A percentile compares a stretch with the other conserved stretches of the same genome.
These are phyloP conservation scores for Mionectes olivaceus DNA, from an alignment of 2,797 vertebrate genomes.

Conservation along the genomic window DNA sequence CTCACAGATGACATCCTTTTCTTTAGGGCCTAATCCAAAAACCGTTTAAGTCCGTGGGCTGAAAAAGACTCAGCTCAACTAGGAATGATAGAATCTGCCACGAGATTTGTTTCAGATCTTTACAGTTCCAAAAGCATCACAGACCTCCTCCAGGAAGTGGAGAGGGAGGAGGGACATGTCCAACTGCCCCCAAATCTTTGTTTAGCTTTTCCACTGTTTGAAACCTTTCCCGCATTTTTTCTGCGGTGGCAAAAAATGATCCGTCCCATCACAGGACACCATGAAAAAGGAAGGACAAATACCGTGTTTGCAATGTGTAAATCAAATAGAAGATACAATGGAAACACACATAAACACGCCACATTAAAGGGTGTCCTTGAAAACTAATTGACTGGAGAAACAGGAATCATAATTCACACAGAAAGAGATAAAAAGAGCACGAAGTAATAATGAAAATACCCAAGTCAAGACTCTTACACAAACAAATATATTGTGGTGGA, in stretches of 20 bases:
- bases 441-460: background rate
- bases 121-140: conserved; percentile 37
- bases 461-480: conserved; percentile 14
- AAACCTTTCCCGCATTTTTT: background rate
- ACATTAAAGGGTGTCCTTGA: conserved; percentile 29
- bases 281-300: background rate
- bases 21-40: conserved; percentile 64
- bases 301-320: background rate
- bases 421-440: conserved; percentile 30
- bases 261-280: background rate
- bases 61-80: conserved; percentile 52
- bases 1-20: conserved; percentile 54
- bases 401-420: background rate
- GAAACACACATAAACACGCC: conserved; percentile 43
- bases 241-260: background rate
- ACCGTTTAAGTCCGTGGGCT: conserved; percentile 28
- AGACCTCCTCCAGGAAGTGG: background rate
- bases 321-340: conserved; percentile 48
- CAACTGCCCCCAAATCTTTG: background rate
- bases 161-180: background rate
- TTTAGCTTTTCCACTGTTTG: background rate
- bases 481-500: conserved; percentile 16
- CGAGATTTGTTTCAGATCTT: conserved; percentile 53
- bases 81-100: conserved; percentile 39
- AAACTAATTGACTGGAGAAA: background rate